Conservation (phyloP, 1,140 invertebrate species). For the Sitodiplosis mosellana region DNA sequence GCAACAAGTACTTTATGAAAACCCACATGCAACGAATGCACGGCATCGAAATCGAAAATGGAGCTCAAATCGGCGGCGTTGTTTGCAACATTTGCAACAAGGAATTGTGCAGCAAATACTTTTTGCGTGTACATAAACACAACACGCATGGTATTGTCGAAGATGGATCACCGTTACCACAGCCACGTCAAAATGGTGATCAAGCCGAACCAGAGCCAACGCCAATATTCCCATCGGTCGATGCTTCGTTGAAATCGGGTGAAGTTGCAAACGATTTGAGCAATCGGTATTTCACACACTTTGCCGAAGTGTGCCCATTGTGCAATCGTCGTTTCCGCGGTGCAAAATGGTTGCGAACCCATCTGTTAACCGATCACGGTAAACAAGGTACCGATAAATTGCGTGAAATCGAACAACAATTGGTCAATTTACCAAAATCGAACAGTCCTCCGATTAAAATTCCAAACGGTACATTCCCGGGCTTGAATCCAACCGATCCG, state of each 20-base stretch:
- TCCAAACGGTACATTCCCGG: constrained; percentile 34
- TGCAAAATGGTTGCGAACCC: constrained; percentile 74
- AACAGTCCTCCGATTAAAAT: constrained; percentile 36
- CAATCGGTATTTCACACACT: constrained; percentile 46
- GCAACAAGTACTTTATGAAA: constrained; percentile 99
- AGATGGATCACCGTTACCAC: constrained; percentile 36
- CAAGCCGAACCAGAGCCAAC: constrained; percentile 28
- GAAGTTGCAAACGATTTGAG: constrained; percentile 29
- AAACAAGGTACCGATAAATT: constrained; percentile 50
- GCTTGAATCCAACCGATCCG: constrained; percentile 9
- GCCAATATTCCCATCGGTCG: constrained; percentile 8
- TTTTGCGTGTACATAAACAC: constrained; percentile 88
- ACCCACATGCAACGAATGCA: constrained; percentile 99
- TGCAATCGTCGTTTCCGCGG: constrained; percentile 77
- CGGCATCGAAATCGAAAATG: constrained; percentile 87
- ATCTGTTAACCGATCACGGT: constrained; percentile 72
- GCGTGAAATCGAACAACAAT: constrained; percentile 37
- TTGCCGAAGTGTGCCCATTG: constrained; percentile 65
- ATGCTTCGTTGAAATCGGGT: constrained; percentile 28
- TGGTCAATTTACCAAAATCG: constrained; percentile 15
- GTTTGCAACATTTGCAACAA: constrained; percentile 95
- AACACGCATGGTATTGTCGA: constrained; percentile 91
- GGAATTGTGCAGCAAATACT: constrained; percentile 94
- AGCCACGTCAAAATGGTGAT: constrained; percentile 28
- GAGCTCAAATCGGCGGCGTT: constrained; percentile 76